Conservation (phyloP, 1,140 invertebrate species). For the Drepana arcuata region DNA sequence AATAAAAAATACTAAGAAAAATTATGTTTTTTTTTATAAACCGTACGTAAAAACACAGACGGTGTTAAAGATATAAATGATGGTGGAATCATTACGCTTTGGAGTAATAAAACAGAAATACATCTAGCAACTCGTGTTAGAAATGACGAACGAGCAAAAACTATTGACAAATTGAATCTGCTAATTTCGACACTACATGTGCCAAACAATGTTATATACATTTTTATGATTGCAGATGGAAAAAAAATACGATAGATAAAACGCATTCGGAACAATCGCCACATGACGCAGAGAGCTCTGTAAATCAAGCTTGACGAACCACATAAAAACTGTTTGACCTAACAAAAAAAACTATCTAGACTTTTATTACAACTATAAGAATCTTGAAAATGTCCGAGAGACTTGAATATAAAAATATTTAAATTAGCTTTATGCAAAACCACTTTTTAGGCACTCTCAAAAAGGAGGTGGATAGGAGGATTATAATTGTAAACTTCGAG, state of each 20-base stretch:
- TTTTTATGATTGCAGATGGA: conserved; percentile 14
- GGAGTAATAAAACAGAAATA: conserved; percentile 39
- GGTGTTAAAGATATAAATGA: conserved; percentile 46
- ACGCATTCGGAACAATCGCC: conserved; percentile 22
- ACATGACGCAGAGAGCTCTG: conserved; percentile 17
- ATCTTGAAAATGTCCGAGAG: conserved; percentile 13
- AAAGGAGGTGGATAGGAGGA: conserved; percentile 3
- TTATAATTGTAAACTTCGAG: background rate
- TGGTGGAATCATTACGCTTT: conserved; percentile 38
- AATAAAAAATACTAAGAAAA: no score
- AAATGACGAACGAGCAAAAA: conserved; percentile 42
- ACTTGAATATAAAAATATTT: conserved; percentile 19
- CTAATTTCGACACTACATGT: conserved; percentile 30
- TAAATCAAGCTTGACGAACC: conserved; percentile 22
- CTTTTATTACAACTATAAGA: conserved; percentile 12
- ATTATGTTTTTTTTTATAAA: no score
- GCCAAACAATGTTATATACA: conserved; percentile 17
- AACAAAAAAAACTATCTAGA: conserved; percentile 20
- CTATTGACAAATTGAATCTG: conserved; percentile 51
- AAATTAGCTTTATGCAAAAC: conserved; percentile 16
- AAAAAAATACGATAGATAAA: conserved; percentile 23
- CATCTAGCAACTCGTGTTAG: conserved; percentile 23
- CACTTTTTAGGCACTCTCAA: conserved; percentile 3
- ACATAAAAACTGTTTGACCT: conserved; percentile 14
- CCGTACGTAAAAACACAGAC: conserved; percentile 13